Conservation (phyloP, 2,888 invertebrate species). For the Acanthoscelides obtectus region DNA sequence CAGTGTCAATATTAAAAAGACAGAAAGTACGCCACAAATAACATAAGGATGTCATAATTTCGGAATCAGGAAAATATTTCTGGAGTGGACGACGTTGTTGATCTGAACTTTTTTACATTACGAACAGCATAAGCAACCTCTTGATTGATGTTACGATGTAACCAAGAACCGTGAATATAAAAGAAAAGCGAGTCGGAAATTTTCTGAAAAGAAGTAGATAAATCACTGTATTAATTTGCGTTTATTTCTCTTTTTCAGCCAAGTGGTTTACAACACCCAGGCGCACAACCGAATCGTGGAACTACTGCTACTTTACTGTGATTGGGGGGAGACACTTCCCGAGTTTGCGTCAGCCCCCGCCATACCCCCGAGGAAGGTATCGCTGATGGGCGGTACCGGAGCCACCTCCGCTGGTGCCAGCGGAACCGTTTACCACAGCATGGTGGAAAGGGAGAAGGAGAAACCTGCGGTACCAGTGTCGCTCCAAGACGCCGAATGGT, state of each 20-base stretch:
- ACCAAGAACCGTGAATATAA: too few relatives aligned
- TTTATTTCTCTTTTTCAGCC: too few relatives aligned
- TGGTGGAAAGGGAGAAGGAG: constrained; percentile 34
- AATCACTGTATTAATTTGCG: neutral
- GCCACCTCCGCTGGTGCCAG: neutral
- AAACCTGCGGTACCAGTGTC: constrained; percentile 30
- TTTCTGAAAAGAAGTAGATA: too few relatives aligned
- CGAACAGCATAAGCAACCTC: too few relatives aligned
- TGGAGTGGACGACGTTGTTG: too few relatives aligned
- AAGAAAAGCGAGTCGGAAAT: too few relatives aligned
- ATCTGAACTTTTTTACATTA: too few relatives aligned
- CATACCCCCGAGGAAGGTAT: constrained; percentile 60
- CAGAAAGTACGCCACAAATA: too few relatives aligned
- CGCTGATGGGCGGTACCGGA: constrained; percentile 31
- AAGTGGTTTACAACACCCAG: constrained; percentile 70
- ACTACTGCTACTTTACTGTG: constrained; percentile 60
- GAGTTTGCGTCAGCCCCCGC: constrained; percentile 61
- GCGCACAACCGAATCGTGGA: constrained; percentile 69
- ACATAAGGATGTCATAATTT: too few relatives aligned
- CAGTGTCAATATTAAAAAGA: too few relatives aligned
- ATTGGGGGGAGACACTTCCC: constrained; percentile 65
- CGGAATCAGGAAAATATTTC: too few relatives aligned
- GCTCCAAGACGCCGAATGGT: constrained; percentile 87
- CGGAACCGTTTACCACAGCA: constrained; percentile 17
- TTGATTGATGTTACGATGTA: too few relatives aligned